Evolutionary conservation across 2,113 vertebrate species (phyloP).

Genomic region (Daphoenositta chrysoptera): DNA sequence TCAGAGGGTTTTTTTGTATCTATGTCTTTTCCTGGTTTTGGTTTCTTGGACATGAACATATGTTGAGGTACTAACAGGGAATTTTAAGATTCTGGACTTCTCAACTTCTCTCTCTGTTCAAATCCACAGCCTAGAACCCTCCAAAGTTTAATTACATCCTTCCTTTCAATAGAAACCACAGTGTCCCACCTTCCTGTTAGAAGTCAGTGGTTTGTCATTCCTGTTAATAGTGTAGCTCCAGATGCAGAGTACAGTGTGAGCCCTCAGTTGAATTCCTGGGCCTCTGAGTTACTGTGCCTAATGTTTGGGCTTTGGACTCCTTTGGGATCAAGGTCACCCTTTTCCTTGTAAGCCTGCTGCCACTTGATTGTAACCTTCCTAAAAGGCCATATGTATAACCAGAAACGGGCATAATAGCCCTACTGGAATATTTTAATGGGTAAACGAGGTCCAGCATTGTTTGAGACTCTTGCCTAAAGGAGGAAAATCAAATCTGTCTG

Average conservation of each 20-base stretch:
- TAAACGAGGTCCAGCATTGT: background rate
- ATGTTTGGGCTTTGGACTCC: background rate
- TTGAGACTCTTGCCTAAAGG: background rate
- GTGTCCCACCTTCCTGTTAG: background rate
- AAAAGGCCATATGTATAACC: background rate
- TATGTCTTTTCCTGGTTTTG: background rate
- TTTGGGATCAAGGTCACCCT: background rate
- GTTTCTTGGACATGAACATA: background rate
- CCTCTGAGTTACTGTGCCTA: background rate
- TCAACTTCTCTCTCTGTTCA: background rate
- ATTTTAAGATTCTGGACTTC: background rate
- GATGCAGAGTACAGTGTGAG: background rate
- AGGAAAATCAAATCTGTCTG: background rate
- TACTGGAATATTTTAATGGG: background rate
- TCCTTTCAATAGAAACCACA: background rate
- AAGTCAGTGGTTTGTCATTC: background rate
- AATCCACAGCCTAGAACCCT: background rate
- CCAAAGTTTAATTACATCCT: background rate
- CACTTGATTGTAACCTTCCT: background rate
- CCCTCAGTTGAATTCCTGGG: background rate
- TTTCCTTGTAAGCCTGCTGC: background rate
- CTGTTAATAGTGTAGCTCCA: background rate
- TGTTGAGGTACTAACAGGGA: background rate
- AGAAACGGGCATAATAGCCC: background rate
- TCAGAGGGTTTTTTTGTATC: background rate